phyloP scores from a whole-genome alignment of 2,888 invertebrate genomes.

The Torymus tubicola region DNA sequence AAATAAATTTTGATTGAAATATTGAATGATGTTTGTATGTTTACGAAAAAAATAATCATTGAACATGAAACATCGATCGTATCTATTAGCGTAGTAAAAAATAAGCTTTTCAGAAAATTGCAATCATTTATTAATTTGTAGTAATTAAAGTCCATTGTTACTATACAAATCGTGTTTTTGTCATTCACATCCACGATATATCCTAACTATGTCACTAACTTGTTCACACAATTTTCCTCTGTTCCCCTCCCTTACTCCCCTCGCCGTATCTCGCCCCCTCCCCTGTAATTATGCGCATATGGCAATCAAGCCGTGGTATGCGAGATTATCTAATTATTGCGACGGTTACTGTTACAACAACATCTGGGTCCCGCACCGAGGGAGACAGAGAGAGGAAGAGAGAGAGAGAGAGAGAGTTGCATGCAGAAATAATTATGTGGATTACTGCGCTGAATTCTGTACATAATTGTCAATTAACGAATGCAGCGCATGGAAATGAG shows the following conservation, averaged over 20 bases:
- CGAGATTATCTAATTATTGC: conserved; percentile 48
- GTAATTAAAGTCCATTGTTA: too few relatives aligned
- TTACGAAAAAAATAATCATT: too few relatives aligned
- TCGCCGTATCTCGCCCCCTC: not conserved
- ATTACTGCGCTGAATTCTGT: too few relatives aligned
- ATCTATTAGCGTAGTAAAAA: too few relatives aligned
- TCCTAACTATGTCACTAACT: conserved; percentile 5
- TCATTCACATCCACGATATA: not conserved
- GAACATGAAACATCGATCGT: too few relatives aligned
- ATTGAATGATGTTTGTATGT: too few relatives aligned
- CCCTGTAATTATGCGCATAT: conserved; percentile 44
- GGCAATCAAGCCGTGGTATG: conserved; percentile 45
- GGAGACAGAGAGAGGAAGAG: not conserved
- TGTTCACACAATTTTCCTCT: conserved; percentile 5
- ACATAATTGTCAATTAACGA: too few relatives aligned
- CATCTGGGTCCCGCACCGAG: conserved; percentile 22
- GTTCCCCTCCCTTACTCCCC: not conserved
- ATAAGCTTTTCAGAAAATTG: too few relatives aligned
- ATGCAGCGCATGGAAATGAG: too few relatives aligned
- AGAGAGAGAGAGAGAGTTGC: conserved; percentile 3
- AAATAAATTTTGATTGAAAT: too few relatives aligned
- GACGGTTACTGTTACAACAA: conserved; percentile 30
- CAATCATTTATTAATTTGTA: too few relatives aligned
- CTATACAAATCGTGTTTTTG: too few relatives aligned
- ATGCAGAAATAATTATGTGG: not conserved